Evolutionary conservation across 2,113 vertebrate genomes (phyloP).

Genomic region (Lanius collurio): DNA sequence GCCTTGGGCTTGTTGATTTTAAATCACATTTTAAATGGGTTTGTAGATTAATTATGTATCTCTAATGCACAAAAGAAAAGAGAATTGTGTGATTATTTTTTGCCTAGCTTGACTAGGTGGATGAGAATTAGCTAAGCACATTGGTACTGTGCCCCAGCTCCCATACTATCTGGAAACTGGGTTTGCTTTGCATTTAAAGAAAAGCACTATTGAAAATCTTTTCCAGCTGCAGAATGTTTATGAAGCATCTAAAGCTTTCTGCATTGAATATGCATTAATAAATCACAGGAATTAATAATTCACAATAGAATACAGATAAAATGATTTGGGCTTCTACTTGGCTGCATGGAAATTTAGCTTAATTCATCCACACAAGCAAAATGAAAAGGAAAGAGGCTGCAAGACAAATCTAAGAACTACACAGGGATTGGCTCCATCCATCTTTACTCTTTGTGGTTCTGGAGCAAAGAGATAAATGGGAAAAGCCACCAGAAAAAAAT

Average conservation of each 20-base stretch:
- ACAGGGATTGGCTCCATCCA: neutral
- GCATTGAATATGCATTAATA: neutral
- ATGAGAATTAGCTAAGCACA: neutral
- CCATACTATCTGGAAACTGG: neutral
- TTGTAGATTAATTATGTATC: neutral
- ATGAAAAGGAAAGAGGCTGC: neutral
- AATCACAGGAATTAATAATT: slow-evolving; percentile 36
- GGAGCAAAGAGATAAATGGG: neutral
- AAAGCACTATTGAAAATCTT: neutral
- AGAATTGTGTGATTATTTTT: neutral
- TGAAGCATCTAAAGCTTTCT: neutral
- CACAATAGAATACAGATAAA: neutral
- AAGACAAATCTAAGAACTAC: neutral
- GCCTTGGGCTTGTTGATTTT: neutral
- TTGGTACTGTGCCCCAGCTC: neutral
- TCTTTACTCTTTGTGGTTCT: neutral
- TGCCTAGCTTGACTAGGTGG: neutral
- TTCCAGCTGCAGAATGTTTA: neutral
- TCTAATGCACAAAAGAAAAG: neutral
- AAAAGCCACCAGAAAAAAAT: neutral
- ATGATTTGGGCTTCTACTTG: neutral
- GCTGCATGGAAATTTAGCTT: neutral
- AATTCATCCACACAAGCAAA: neutral
- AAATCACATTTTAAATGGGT: neutral
- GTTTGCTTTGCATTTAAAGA: neutral